Percentiles rank a stretch among this genome's conserved stretches.
Evolutionary conservation across 2,888 invertebrate species (phyloP).

Genomic region (Panopea generosa): DNA sequence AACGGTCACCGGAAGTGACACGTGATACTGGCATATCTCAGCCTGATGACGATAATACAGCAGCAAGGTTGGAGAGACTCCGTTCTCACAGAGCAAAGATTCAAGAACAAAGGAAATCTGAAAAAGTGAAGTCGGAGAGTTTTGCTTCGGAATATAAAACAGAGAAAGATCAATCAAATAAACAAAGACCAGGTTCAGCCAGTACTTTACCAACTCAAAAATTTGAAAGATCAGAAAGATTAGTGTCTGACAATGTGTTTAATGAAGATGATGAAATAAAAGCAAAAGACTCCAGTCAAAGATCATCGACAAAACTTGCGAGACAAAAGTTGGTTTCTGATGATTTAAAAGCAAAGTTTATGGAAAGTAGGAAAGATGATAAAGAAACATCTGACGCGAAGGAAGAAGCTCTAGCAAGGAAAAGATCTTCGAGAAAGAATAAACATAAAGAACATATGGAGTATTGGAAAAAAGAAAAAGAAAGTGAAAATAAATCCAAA

Average conservation of each 20-base stretch:
- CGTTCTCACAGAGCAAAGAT: conserved; percentile 53
- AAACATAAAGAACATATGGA: conserved; percentile 48
- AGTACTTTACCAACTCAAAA: conserved; percentile 31
- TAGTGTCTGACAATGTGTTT: conserved; percentile 6
- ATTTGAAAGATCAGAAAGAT: conserved; percentile 12
- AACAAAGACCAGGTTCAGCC: conserved; percentile 17
- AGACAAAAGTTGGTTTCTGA: conserved; percentile 63
- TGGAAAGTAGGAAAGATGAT: conserved; percentile 55
- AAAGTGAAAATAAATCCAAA: conserved; percentile 11
- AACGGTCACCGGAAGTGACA: not conserved
- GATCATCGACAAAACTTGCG: conserved; percentile 44
- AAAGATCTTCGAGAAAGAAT: conserved; percentile 40
- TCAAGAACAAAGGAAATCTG: conserved; percentile 43
- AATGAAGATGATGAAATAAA: conserved; percentile 17
- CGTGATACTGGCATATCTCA: not conserved
- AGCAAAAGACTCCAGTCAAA: conserved; percentile 9
- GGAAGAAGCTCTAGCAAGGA: conserved; percentile 27
- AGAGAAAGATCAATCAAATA: not conserved
- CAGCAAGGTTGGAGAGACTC: conserved; percentile 49
- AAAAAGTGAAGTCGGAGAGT: conserved; percentile 37
- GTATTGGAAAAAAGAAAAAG: conserved; percentile 42
- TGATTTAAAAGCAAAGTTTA: conserved; percentile 59
- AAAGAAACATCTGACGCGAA: conserved; percentile 17
- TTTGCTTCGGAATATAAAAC: conserved; percentile 54
- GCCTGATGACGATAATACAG: conserved; percentile 6